Percentiles rank a stretch among this genome's conserved stretches.
Evolutionary conservation across 2,113 vertebrate species (phyloP).

Genomic region (Misgurnus mizolepis): DNA sequence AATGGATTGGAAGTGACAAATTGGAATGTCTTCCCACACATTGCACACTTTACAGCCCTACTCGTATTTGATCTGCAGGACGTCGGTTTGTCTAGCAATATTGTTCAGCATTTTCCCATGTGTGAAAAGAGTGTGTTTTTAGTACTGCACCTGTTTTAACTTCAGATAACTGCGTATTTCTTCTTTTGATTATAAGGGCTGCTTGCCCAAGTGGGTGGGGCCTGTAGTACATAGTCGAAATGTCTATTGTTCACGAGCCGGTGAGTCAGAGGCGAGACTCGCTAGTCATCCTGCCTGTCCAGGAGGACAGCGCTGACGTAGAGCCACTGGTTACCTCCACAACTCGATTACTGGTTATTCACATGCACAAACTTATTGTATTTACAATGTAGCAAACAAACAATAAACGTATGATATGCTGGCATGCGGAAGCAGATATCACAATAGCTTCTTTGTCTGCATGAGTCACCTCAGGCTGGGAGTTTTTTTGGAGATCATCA

Average conservation of each 20-base stretch:
- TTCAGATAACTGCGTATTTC: not conserved
- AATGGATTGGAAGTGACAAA: not conserved
- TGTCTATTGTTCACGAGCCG: not conserved
- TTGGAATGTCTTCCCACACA: not conserved
- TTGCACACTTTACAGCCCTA: not conserved
- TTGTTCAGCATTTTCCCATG: not conserved
- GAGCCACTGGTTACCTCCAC: not conserved
- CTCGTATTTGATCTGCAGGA: not conserved
- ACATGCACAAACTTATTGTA: not conserved
- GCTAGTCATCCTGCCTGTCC: not conserved
- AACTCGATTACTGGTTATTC: not conserved
- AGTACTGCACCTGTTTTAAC: not conserved
- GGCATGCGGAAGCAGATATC: not conserved
- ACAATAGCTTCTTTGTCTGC: constrained; percentile 36
- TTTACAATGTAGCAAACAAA: not conserved
- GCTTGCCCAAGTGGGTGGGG: not conserved
- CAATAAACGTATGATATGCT: not conserved
- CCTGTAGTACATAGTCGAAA: not conserved
- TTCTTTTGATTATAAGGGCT: not conserved
- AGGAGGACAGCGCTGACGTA: not conserved
- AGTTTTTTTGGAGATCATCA: not conserved
- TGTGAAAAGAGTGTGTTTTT: not conserved
- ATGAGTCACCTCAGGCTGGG: not conserved
- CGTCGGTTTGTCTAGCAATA: not conserved
- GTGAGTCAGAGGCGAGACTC: not conserved